Evolutionary conservation across 1,140 invertebrate genomes (phyloP).

Genomic region (Leptinotarsa defecta): DNA sequence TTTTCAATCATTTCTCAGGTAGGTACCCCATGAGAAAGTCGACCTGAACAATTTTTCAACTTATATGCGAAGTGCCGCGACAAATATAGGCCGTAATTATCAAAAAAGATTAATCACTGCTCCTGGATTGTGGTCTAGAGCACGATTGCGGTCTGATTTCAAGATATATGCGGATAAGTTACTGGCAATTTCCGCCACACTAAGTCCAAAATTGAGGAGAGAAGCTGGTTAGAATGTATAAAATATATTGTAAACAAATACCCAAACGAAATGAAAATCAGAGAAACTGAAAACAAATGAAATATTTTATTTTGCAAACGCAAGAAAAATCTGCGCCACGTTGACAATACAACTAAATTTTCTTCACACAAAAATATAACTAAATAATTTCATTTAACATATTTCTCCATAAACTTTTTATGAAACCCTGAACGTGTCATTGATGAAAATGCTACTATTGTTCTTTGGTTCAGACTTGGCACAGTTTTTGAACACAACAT

Average conservation of each 20-base stretch:
- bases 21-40: too few relatives aligned
- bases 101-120: slow-evolving; percentile 78
- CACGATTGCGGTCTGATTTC: slow-evolving; percentile 66
- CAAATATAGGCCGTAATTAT: too few relatives aligned
- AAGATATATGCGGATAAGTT: slow-evolving; percentile 64
- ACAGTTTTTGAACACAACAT: slow-evolving; percentile 99
- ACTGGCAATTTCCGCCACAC: slow-evolving; percentile 69
- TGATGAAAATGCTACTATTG: slow-evolving; percentile 91
- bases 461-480: slow-evolving; percentile 92
- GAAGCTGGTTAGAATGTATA: slow-evolving; percentile 61
- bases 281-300: too few relatives aligned
- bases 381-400: slow-evolving; percentile 80
- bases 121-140: slow-evolving; percentile 73
- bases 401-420: slow-evolving; percentile 99
- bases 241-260: too few relatives aligned
- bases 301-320: too few relatives aligned
- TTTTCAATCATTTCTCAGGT: too few relatives aligned
- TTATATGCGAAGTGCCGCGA: slow-evolving; percentile 84
- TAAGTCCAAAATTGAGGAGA: slow-evolving; percentile 73
- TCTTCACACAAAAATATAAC: too few relatives aligned
- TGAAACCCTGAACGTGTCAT: slow-evolving; percentile 98
- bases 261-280: too few relatives aligned
- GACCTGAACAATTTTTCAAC: too few relatives aligned
- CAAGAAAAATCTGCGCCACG: too few relatives aligned
- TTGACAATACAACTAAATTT: too few relatives aligned